These are phyloP conservation scores for Pristionchus maxplancki DNA, from an alignment of 2,888 invertebrate species.

Conservation along the genomic window DNA sequence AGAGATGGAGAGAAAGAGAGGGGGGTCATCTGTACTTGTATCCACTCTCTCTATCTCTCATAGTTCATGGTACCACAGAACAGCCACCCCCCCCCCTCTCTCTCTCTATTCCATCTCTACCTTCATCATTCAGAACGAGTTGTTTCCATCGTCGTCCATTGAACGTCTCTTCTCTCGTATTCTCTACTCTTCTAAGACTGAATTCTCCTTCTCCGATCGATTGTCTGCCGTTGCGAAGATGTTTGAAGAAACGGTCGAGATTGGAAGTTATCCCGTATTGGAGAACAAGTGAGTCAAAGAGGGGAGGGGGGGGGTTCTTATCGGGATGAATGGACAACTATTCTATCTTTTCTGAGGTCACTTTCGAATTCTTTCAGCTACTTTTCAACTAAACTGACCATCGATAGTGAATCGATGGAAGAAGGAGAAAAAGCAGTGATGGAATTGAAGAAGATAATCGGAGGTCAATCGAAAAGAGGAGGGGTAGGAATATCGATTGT, in stretches of 20 bases:
- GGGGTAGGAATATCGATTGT: background rate
- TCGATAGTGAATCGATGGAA: constrained; percentile 80
- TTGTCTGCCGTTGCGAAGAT: constrained; percentile 80
- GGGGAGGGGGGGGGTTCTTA: background rate
- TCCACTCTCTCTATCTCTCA: background rate
- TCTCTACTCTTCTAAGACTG: constrained; percentile 78
- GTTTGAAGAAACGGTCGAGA: constrained; percentile 80
- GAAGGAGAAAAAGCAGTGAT: constrained; percentile 58
- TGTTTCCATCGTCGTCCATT: constrained; percentile 69
- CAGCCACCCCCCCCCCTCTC: background rate
- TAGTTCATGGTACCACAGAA: background rate
- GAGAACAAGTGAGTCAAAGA: constrained; percentile 57
- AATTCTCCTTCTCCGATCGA: constrained; percentile 79
- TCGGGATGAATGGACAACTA: background rate
- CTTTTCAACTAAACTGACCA: constrained; percentile 81
- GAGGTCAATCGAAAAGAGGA: constrained; percentile 53
- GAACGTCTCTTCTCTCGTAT: constrained; percentile 64
- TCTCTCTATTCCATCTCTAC: background rate
- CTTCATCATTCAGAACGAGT: constrained; percentile 58
- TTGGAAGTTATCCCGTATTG: constrained; percentile 83
- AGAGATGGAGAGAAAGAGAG: background rate
- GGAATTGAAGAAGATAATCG: constrained; percentile 61
- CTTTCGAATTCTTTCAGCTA: constrained; percentile 75
- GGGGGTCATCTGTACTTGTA: background rate
- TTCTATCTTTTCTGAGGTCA: background rate